Conservation (phyloP, 2,797 vertebrate species). For the Chelon labrosus region DNA sequence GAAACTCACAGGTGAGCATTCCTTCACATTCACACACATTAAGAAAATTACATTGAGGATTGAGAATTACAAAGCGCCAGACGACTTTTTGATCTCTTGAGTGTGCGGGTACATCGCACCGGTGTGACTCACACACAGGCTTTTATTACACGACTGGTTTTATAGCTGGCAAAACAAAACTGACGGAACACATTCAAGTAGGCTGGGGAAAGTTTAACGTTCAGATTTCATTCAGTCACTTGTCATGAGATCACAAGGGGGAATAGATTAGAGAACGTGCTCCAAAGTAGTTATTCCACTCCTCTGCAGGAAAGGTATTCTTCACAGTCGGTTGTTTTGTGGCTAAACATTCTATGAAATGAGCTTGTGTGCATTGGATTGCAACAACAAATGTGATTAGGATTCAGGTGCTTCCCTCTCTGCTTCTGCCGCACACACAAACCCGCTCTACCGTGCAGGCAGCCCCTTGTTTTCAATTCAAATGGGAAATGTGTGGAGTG, state of each 20-base stretch:
- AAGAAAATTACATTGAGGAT: constrained; percentile 51
- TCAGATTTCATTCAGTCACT: constrained; percentile 41
- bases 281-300: constrained; percentile 27
- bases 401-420: constrained; percentile 54
- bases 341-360: constrained; percentile 66
- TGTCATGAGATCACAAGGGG: constrained; percentile 40
- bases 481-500: constrained; percentile 28
- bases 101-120: neutral
- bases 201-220: constrained; percentile 37
- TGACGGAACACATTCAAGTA: constrained; percentile 2
- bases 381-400: constrained; percentile 63
- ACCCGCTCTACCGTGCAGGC: constrained; percentile 4
- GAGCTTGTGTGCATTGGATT: constrained; percentile 53
- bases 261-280: constrained; percentile 34
- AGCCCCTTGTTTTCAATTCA: constrained; percentile 41
- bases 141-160: constrained; percentile 13
- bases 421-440: constrained; percentile 16
- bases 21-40: constrained; percentile 48
- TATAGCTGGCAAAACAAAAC: constrained; percentile 31
- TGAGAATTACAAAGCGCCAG: constrained; percentile 45
- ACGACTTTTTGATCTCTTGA: constrained; percentile 39
- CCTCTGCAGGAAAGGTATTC: constrained; percentile 45
- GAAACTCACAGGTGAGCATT: constrained; percentile 41
- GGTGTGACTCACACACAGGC: neutral
- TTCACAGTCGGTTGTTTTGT: constrained; percentile 46